Percentiles rank a stretch among this genome's conserved stretches.
These are phyloP conservation scores for Hepsetus odoe DNA, from an alignment of 2,113 vertebrate species.

Conservation along the genomic window DNA sequence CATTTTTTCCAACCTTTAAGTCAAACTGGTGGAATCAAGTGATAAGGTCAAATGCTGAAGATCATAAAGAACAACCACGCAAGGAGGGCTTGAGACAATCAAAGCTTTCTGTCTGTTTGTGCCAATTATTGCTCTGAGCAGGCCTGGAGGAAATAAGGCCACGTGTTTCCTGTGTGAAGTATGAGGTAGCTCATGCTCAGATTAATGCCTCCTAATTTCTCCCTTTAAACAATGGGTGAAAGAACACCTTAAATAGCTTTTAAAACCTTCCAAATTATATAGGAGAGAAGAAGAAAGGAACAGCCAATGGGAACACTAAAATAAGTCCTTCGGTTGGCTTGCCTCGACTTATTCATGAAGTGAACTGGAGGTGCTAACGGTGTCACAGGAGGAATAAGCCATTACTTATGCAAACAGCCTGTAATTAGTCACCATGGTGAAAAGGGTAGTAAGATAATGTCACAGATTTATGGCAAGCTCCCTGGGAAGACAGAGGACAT, in stretches of 20 bases:
- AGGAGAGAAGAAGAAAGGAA: slow-evolving; percentile 7
- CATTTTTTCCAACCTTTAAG: slow-evolving; percentile 58
- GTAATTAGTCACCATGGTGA: slow-evolving; percentile 68
- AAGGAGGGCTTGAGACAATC: slow-evolving; percentile 16
- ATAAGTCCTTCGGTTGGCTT: slow-evolving; percentile 2
- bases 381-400: slow-evolving; percentile 62
- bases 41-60: slow-evolving; percentile 58
- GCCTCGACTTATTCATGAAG: slow-evolving; percentile 48
- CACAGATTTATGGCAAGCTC: slow-evolving; percentile 70
- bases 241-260: slow-evolving; percentile 42
- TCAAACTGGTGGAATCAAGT: slow-evolving; percentile 46
- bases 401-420: slow-evolving; percentile 69
- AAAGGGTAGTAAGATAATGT: slow-evolving; percentile 65
- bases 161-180: slow-evolving; percentile 55
- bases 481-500: slow-evolving; percentile 63
- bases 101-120: not conserved
- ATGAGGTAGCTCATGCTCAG: slow-evolving; percentile 54
- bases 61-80: slow-evolving; percentile 49
- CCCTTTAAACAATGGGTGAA: slow-evolving; percentile 42
- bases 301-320: slow-evolving; percentile 20
- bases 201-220: slow-evolving; percentile 66
- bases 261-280: slow-evolving; percentile 35
- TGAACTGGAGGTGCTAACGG: slow-evolving; percentile 51
- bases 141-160: slow-evolving; percentile 12
- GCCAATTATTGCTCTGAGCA: not conserved